A percentile compares a stretch with the other conserved stretches of the same genome.
Conservation (phyloP, 53 echinoderm and acorn worm genomes). For the Zoroaster sp. region DNA sequence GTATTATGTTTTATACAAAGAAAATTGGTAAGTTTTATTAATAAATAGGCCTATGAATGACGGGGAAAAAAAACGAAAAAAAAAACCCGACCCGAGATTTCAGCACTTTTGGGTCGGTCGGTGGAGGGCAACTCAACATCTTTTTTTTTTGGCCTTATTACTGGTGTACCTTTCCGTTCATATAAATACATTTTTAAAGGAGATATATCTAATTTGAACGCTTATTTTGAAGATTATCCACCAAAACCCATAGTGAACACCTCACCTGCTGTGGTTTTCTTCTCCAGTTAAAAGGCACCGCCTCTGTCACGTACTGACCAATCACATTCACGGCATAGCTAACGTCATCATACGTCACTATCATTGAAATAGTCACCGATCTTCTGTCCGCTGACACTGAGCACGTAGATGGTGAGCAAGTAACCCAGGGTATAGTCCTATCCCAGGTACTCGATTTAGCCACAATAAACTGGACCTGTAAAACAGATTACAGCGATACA, state of each 20-base stretch:
- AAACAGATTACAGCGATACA: neutral
- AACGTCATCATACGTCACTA: slow-evolving; percentile 41
- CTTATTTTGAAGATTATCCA: no score
- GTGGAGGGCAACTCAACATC: no score
- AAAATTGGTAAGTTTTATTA: no score
- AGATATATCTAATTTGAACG: no score
- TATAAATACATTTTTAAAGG: no score
- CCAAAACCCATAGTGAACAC: neutral
- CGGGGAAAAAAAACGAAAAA: no score
- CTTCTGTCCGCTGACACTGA: slow-evolving; percentile 6
- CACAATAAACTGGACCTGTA: slow-evolving; percentile 66
- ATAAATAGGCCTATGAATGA: no score
- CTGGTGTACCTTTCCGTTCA: no score
- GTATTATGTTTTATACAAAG: no score
- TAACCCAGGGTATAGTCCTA: slow-evolving; percentile 47
- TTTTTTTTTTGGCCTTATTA: no score
- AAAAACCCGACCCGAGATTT: no score
- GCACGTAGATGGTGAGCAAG: slow-evolving; percentile 62
- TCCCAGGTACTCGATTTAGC: slow-evolving; percentile 47
- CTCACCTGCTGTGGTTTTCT: slow-evolving; percentile 65
- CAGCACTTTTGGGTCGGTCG: no score
- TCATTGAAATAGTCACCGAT: slow-evolving; percentile 33
- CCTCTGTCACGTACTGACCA: slow-evolving; percentile 68
- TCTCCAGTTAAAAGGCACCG: slow-evolving; percentile 80
- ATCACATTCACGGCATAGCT: slow-evolving; percentile 81